phyloP scores from a whole-genome alignment of 2,113 vertebrate genomes.

The Toxotes chatareus region DNA sequence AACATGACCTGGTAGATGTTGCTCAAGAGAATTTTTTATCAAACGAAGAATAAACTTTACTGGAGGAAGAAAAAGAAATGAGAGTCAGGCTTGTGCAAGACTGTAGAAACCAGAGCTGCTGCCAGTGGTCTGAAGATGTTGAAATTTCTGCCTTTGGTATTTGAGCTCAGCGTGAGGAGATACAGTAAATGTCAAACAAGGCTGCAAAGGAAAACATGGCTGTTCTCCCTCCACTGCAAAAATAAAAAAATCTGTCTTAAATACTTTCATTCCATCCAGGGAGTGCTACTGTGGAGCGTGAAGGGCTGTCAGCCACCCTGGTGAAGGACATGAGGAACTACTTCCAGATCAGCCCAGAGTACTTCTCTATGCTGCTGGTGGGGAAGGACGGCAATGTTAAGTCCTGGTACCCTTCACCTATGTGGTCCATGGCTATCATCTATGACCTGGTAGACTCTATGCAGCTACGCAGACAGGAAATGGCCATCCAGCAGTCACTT shows the following conservation, averaged over 20 bases:
- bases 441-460: conserved; percentile 99
- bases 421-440: conserved; percentile 99
- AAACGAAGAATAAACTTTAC: not conserved
- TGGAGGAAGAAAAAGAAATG: not conserved
- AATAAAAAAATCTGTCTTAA: not conserved
- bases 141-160: conserved; percentile 18
- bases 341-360: conserved; percentile 97
- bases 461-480: conserved; percentile 98
- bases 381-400: conserved; percentile 99
- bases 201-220: not conserved
- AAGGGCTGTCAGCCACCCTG: conserved; percentile 90
- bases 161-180: not conserved
- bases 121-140: not conserved
- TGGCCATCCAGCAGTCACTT: conserved; percentile 98
- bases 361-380: conserved; percentile 99
- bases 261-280: conserved; percentile 79
- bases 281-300: conserved; percentile 93
- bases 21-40: not conserved
- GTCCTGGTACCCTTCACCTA: conserved; percentile 98
- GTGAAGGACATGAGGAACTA: conserved; percentile 98
- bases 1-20: not conserved
- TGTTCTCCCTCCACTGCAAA: not conserved
- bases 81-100: conserved; percentile 5
- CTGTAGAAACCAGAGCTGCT: not conserved
- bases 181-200: conserved; percentile 14